A percentile compares a stretch with the other conserved stretches of the same genome.
phyloP scores from a whole-genome alignment of 2,113 vertebrate genomes.

The Chelonoidis abingdonii region DNA sequence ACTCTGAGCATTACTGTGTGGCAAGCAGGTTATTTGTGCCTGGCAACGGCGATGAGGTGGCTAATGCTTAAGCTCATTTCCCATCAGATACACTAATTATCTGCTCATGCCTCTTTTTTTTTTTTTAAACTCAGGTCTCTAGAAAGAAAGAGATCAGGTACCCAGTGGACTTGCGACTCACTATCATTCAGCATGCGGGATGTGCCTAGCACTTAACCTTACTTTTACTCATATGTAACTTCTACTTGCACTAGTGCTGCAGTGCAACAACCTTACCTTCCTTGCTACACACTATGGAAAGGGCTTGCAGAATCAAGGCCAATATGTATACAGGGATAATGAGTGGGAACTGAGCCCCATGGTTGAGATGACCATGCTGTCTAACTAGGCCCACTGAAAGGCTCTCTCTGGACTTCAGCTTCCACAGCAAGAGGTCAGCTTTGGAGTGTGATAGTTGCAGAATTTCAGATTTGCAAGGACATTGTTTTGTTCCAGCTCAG shows the following conservation, averaged over 20 bases:
- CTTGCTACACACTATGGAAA: not conserved
- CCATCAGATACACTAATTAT: not conserved
- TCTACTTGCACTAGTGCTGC: not conserved
- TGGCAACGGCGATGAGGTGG: not conserved
- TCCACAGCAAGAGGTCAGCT: not conserved
- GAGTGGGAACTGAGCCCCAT: not conserved
- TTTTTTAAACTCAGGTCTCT: not conserved
- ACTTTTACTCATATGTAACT: not conserved
- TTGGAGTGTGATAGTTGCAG: not conserved
- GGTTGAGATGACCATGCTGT: not conserved
- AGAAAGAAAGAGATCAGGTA: not conserved
- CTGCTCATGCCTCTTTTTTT: not conserved
- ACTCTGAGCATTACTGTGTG: not conserved
- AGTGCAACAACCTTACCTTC: not conserved
- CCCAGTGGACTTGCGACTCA: not conserved
- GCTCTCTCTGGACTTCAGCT: not conserved
- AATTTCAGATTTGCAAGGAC: constrained; percentile 7
- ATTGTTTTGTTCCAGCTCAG: not conserved
- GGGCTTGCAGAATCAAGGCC: not conserved
- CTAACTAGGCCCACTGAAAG: not conserved
- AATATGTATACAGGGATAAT: not conserved
- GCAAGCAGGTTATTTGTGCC: not conserved
- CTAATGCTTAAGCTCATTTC: not conserved
- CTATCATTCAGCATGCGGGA: not conserved
- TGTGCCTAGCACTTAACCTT: not conserved